Conservation (phyloP, 2,797 vertebrate species). For the Columba guinea region DNA sequence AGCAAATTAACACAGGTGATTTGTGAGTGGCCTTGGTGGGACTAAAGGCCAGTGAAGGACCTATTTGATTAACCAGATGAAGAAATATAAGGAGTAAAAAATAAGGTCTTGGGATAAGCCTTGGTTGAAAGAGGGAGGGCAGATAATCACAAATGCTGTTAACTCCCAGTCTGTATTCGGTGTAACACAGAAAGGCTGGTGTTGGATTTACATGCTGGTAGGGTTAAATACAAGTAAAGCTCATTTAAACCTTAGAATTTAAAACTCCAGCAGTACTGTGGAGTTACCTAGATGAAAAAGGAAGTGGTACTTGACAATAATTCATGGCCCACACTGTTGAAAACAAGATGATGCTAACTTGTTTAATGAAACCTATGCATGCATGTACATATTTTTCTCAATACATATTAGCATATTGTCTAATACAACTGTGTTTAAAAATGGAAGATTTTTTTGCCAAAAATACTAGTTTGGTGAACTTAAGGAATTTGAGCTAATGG, state of each 20-base stretch:
- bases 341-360: neutral
- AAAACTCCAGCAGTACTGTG: neutral
- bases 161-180: neutral
- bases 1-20: slow-evolving; percentile 64
- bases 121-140: neutral
- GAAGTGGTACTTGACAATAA: neutral
- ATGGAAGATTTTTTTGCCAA: neutral
- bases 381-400: neutral
- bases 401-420: neutral
- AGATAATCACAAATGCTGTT: neutral
- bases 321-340: neutral
- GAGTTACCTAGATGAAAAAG: neutral
- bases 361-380: neutral
- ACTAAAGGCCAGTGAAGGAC: neutral
- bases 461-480: neutral
- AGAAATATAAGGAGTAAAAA: slow-evolving; percentile 27
- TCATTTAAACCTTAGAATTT: neutral
- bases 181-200: neutral
- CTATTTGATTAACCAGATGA: slow-evolving; percentile 38
- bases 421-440: neutral
- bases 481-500: neutral
- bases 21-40: neutral
- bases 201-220: neutral
- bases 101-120: neutral
- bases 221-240: neutral